phyloP scores from a whole-genome alignment of 1,140 invertebrate species.

The Ladona fulva region DNA sequence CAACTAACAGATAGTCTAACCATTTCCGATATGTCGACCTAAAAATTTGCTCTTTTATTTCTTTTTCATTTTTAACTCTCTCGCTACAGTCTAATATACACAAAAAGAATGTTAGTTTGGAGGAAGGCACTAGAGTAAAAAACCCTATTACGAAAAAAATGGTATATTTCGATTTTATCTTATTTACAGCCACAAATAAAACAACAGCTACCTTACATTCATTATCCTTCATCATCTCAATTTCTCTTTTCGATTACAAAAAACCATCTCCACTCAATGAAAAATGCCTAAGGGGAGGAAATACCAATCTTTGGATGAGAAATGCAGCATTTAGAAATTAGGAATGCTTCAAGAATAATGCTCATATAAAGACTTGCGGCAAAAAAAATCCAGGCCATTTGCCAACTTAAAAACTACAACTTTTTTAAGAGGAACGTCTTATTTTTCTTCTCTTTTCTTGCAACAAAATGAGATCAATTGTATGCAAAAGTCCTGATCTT shows the following conservation, averaged over 20 bases:
- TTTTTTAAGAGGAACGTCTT: background rate
- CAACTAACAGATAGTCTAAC: background rate
- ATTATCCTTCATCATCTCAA: too few species aligned
- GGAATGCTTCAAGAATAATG: background rate
- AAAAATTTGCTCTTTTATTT: background rate
- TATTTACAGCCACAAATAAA: too few species aligned
- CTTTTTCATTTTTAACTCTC: background rate
- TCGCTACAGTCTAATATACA: background rate
- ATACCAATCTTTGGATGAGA: background rate
- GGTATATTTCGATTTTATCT: too few species aligned
- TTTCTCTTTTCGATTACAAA: too few species aligned
- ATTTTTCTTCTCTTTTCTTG: background rate
- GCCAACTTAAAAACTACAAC: background rate
- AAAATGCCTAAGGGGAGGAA: too few species aligned
- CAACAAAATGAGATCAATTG: background rate
- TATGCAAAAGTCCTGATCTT: too few species aligned
- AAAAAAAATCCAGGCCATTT: too few species aligned
- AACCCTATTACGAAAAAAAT: too few species aligned
- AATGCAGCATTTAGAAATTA: background rate
- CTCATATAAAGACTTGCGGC: background rate
- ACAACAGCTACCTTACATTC: too few species aligned
- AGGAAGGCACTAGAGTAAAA: constrained; percentile 3
- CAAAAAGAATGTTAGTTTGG: background rate
- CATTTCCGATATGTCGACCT: background rate
- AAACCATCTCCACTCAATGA: too few species aligned